A percentile compares a stretch with the other conserved stretches of the same genome.
Evolutionary conservation across 2,113 vertebrate species (phyloP).

Genomic region (Phocoena phocoena): DNA sequence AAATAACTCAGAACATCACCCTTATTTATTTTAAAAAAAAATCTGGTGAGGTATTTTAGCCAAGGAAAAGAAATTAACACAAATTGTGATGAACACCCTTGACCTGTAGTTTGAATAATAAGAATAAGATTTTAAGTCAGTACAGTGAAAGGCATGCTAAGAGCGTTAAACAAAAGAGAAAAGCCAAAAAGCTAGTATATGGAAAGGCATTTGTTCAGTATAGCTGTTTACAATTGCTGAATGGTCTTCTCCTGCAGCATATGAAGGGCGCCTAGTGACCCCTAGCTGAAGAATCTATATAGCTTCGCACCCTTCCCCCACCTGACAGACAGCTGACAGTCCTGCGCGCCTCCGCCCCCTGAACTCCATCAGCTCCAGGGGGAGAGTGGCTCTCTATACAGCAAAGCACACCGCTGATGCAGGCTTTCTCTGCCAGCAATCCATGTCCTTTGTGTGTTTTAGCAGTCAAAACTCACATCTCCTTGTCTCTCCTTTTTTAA

Average conservation of each 20-base stretch:
- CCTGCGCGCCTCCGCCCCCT: not conserved
- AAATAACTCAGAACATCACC: not conserved
- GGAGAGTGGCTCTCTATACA: not conserved
- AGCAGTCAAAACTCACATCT: constrained; percentile 14
- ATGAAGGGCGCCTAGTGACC: constrained; percentile 70
- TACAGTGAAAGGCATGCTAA: constrained; percentile 71
- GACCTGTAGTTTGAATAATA: constrained; percentile 44
- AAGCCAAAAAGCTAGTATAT: constrained; percentile 52
- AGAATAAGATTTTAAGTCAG: constrained; percentile 71
- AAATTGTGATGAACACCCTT: constrained; percentile 31
- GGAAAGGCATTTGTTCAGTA: constrained; percentile 54
- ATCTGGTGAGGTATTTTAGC: not conserved
- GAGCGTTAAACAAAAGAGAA: constrained; percentile 71
- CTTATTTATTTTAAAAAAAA: not conserved
- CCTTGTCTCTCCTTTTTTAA: not conserved
- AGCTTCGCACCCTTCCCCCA: constrained; percentile 11
- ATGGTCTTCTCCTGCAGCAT: constrained; percentile 51
- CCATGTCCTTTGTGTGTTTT: constrained; percentile 16
- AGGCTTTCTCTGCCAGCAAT: not conserved
- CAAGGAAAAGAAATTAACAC: constrained; percentile 44
- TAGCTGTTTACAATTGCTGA: constrained; percentile 74
- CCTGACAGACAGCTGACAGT: not conserved
- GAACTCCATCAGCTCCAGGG: not conserved
- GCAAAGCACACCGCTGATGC: not conserved
- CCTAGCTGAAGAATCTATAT: constrained; percentile 75